These are phyloP conservation scores for Gerosis bhagava DNA, from an alignment of 2,888 invertebrate species.

Conservation along the genomic window DNA sequence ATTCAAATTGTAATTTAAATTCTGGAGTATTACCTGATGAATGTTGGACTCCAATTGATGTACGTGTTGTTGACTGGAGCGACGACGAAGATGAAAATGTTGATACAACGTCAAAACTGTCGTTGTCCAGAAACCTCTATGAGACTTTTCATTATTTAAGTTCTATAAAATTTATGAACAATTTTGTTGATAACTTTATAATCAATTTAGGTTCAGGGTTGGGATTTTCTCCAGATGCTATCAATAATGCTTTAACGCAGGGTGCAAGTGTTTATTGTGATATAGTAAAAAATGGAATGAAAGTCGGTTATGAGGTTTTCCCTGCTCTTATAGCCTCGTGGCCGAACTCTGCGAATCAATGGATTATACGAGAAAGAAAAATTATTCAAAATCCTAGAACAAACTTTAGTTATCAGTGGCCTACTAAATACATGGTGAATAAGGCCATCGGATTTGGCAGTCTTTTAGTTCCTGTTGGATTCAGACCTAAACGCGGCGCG, in stretches of 20 bases:
- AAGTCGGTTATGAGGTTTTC: constrained; percentile 84
- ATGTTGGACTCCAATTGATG: constrained; percentile 71
- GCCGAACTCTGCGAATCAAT: constrained; percentile 88
- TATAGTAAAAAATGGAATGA: constrained; percentile 60
- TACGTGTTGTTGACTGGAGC: constrained; percentile 63
- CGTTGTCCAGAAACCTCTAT: constrained; percentile 58
- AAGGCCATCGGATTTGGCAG: constrained; percentile 86
- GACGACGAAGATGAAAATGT: constrained; percentile 66
- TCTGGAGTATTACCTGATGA: constrained; percentile 77
- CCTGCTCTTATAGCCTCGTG: constrained; percentile 88
- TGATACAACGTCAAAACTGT: constrained; percentile 51
- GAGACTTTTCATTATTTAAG: constrained; percentile 81
- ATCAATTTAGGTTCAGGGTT: constrained; percentile 81
- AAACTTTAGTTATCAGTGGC: constrained; percentile 86
- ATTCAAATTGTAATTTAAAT: constrained; percentile 56
- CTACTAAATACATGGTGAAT: constrained; percentile 84
- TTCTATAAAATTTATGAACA: constrained; percentile 85
- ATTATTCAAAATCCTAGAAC: constrained; percentile 80
- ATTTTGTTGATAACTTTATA: constrained; percentile 86
- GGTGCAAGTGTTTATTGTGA: constrained; percentile 87
- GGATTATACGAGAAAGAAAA: constrained; percentile 83
- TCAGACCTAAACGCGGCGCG: constrained; percentile 82
- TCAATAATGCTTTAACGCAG: constrained; percentile 81
- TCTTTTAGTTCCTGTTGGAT: constrained; percentile 87
- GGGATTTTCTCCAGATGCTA: constrained; percentile 77